Evolutionary conservation across 2,113 vertebrate genomes (phyloP).

Genomic region (Clarias batrachus): DNA sequence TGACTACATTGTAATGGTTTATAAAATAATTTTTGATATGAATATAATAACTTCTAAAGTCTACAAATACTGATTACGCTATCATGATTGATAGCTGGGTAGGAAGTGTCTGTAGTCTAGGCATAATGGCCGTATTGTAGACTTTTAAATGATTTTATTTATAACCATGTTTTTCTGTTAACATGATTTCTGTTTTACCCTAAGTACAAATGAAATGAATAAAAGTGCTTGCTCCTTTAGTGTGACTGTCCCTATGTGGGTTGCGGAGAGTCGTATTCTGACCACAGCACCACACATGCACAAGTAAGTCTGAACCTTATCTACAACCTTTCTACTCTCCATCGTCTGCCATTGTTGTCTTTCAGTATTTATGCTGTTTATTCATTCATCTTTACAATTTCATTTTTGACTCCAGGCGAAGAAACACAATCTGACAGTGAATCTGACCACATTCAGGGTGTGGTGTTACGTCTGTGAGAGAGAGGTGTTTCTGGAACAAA

Average conservation of each 20-base stretch:
- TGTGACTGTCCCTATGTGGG: constrained; percentile 89
- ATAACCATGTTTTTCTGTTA: background rate
- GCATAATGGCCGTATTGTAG: background rate
- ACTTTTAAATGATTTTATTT: background rate
- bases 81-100: background rate
- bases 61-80: background rate
- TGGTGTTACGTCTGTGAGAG: constrained; percentile 96
- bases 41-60: background rate
- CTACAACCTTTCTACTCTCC: background rate
- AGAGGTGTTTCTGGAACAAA: constrained; percentile 90
- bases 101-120: background rate
- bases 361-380: background rate
- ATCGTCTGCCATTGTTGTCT: background rate
- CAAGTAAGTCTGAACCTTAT: constrained; percentile 76
- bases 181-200: background rate
- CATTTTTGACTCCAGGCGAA: constrained; percentile 70
- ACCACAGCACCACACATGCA: constrained; percentile 95
- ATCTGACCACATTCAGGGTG: constrained; percentile 91
- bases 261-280: constrained; percentile 91
- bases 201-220: background rate
- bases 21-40: background rate
- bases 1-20: background rate
- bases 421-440: constrained; percentile 95
- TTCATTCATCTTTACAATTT: background rate
- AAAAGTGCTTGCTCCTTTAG: constrained; percentile 63